Base-by-base conservation (phyloP, 2,888 invertebrate species). In the Sinotaia quadrata region DNA sequence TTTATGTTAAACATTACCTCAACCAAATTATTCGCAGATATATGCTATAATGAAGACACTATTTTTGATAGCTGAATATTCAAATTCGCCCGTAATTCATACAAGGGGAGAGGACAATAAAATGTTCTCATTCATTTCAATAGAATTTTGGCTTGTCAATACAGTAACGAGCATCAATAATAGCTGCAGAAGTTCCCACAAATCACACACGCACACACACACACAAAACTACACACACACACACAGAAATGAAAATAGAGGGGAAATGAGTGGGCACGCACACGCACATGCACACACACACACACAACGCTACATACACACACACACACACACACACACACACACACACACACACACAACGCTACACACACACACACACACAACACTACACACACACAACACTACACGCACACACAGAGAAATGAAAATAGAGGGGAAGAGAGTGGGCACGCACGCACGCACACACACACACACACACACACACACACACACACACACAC, bases 201-300 rank as follows among this genome's bases (percentile, higher is more conserved):
- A 15, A 8, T 12, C 49, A 49, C 31, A 5, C 34, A 61, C 49
- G 27, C 49, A 33, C 49, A 33, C 49, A 49, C 10, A 49, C 49
- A 49, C 34, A 61, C 61, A 33, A 33, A 61, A n/a, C 47, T 24
- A 33, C 49, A 33, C 18, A 49, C 33, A 49, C 31, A 60, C 29
- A 44, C 47, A 27, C 47, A 47, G 29, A 47, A 27, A 47, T 21
- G 21, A 12, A 10, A 34, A 57, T 34, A 15, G n/a, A 7, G 54
- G 5, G 7, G 5, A 18, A 5, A 10, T 49, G 49, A n/a, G 49
- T 18, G 49, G 21, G 10, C 7, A 27, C 15, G 29, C 54, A 8
- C 4, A 27, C 56, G 33, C 33, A 31, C 56, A 33, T 15, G 31
- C 29, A 56, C 56, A 56, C 56, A 56, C 2, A 3, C 31, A 56